Evolutionary conservation across 2,797 vertebrate species (phyloP).

Genomic region (Paguma larvata): DNA sequence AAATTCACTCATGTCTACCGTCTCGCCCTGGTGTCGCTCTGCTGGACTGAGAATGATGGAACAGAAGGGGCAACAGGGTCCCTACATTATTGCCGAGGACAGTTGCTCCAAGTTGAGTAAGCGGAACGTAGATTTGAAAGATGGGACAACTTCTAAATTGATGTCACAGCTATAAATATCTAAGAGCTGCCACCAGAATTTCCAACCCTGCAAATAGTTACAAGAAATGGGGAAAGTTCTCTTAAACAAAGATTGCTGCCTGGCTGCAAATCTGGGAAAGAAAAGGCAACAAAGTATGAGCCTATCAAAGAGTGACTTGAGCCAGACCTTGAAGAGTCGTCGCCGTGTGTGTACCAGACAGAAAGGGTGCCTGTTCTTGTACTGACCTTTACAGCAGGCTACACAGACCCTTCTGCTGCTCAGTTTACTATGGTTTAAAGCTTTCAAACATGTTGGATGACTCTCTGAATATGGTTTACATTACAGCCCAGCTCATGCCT

Average conservation of each 20-base stretch:
- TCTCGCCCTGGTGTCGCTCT: background rate
- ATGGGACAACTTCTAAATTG: background rate
- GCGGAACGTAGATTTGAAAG: constrained; percentile 42
- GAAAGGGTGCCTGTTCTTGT: background rate
- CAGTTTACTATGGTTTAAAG: background rate
- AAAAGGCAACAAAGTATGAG: background rate
- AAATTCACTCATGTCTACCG: background rate
- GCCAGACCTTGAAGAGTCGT: background rate
- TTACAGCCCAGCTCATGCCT: background rate
- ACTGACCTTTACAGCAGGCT: background rate
- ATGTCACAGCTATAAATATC: constrained; percentile 44
- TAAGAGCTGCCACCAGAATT: constrained; percentile 35
- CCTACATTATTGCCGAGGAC: background rate
- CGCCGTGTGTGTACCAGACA: background rate
- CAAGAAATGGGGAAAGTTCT: background rate
- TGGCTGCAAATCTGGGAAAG: background rate
- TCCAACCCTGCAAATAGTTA: background rate
- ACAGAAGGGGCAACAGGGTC: background rate
- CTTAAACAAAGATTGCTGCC: constrained; percentile 41
- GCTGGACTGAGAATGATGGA: background rate
- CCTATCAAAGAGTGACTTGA: background rate
- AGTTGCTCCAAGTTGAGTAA: background rate
- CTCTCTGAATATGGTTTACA: background rate
- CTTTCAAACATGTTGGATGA: background rate
- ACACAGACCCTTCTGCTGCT: background rate